A percentile compares a stretch with the other conserved stretches of the same genome.
These are phyloP conservation scores for Epinephelus malabaricus DNA, from an alignment of 2,797 vertebrate species.

Conservation along the genomic window DNA sequence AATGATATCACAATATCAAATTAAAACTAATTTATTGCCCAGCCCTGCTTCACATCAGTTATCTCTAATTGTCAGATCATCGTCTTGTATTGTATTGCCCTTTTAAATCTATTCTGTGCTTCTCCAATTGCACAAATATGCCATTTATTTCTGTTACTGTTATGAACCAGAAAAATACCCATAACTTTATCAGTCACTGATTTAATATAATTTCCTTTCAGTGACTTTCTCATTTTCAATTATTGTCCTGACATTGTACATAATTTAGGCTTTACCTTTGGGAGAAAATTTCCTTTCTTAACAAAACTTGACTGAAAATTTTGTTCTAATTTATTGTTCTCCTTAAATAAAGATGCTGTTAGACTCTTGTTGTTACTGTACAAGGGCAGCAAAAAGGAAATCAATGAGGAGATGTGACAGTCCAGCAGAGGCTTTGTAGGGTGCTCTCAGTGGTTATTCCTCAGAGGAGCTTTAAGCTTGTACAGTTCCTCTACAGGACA, in stretches of 20 bases:
- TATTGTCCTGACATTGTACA: background rate
- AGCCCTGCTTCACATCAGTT: background rate
- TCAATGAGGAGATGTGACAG: conserved; percentile 15
- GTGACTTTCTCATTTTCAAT: background rate
- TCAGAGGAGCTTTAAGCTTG: conserved; percentile 36
- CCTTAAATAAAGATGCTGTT: background rate
- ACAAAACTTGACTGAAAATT: background rate
- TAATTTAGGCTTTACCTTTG: background rate
- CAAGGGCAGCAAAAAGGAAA: background rate
- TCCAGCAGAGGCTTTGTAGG: conserved; percentile 27
- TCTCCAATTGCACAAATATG: background rate
- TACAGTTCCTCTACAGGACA: conserved; percentile 53
- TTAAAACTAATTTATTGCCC: too few relatives aligned
- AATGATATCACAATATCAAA: too few relatives aligned
- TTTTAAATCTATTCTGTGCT: background rate
- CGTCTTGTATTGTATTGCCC: background rate
- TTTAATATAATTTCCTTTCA: background rate
- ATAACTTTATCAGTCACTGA: background rate
- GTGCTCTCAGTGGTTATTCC: conserved; percentile 26
- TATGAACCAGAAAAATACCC: background rate
- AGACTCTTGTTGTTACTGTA: background rate
- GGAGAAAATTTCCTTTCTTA: background rate
- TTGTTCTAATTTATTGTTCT: background rate
- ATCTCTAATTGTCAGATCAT: background rate
- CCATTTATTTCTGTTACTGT: background rate